Evolutionary conservation across 2,797 vertebrate species (phyloP), one percentile per base, ranked within the genome.

Genomic region (Furcifer pardalis): DNA sequence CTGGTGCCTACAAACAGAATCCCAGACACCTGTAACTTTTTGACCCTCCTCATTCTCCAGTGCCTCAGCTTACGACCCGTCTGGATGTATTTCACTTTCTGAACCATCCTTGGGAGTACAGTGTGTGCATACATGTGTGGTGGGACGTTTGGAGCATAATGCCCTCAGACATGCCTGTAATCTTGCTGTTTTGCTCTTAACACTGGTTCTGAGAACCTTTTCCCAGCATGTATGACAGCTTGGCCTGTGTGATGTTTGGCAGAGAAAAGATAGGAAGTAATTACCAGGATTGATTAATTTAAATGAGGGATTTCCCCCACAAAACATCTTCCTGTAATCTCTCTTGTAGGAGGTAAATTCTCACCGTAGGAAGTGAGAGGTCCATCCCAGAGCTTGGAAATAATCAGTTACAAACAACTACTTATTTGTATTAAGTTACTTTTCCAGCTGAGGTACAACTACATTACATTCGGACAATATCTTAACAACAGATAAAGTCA

Each of bases 1-100:
- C 82, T 73, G 84, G 86, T 87, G 86, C 86, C 86, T 87, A 87
- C 17, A n/a, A 73, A 56, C 52, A 35, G 72, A 81, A 62, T 80
- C 82, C 78, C n/a, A 23, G 35, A 35, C 44, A 72, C 72, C 73
- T 69, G 66, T 79, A 68, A 23, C 19, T 42, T 71, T 40, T 71
- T 49, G 62, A 79, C 62, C 62, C 44, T 2, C 25, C 60, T 44
- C 44, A 49, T 56, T 77, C 77, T 87, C 77, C 77, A 84, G 86
- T 87, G 86, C 86, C 86, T 87, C 86, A 40, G 77, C 86, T 71
- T 25, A 71, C 7, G 46, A 63, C 66, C 56, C 73, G 35, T 62
- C 19, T 76, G 71, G 78, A 52, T 84, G 56, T 30, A 44, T 84
- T 76, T 63, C 12, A 46, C 32, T 23, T 77, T 72, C 82, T 62